Evolutionary conservation across 2,113 vertebrate genomes (phyloP).

Genomic region (Cyrtonyx montezumae): DNA sequence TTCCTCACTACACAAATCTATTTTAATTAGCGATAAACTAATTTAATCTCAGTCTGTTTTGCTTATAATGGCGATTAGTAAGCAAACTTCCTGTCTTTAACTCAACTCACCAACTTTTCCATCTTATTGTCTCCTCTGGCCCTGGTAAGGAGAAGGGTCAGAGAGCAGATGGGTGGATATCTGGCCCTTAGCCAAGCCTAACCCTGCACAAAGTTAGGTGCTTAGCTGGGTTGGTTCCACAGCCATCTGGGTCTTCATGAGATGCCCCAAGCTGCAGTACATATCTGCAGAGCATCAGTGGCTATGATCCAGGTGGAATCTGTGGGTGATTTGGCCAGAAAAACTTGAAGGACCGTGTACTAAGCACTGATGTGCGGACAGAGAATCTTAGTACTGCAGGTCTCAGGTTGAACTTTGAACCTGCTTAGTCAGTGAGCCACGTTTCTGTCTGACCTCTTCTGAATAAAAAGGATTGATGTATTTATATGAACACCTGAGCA

Average conservation of each 20-base stretch:
- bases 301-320: neutral
- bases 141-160: neutral
- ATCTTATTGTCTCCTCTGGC: neutral
- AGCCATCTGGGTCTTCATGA: neutral
- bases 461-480: neutral
- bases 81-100: too few species aligned
- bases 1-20: neutral
- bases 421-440: neutral
- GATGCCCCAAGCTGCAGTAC: too few species aligned
- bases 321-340: rapidly evolving
- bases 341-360: neutral
- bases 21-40: too few species aligned
- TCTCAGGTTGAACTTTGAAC: neutral
- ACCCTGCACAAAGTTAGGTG: neutral
- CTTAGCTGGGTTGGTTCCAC: neutral
- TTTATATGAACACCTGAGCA: neutral
- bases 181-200: neutral
- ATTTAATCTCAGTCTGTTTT: too few species aligned
- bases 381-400: rapidly evolving
- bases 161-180: neutral
- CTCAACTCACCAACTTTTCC: neutral
- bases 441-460: rapidly evolving
- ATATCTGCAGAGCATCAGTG: rapidly evolving
- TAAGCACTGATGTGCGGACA: rapidly evolving
- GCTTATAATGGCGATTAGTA: too few species aligned